Evolutionary conservation across 2,113 vertebrate species (phyloP), one percentile per base, ranked within the genome.

Genomic region (Monarcha castaneiventris): DNA sequence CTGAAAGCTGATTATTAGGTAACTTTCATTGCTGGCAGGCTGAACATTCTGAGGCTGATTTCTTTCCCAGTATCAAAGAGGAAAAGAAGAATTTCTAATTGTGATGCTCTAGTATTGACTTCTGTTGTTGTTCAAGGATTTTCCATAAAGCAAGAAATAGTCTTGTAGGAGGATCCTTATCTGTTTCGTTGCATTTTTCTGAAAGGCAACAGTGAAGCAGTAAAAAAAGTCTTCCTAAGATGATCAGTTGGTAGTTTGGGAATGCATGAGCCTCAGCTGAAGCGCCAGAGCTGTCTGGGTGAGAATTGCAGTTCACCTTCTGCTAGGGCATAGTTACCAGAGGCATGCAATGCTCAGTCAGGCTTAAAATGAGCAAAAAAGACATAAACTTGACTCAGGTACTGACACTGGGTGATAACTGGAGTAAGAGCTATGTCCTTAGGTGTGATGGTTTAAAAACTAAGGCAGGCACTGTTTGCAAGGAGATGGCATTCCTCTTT

Each of bases 221-320:
- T 64, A 48, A 33, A 78, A 84, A 44, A 39, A 55, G 16, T 62
- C n/a, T 62, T 74, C 51, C 32, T 49, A 30, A 75, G 4, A 41
- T 49, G 5, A 39, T 9, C 16, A 3, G 9, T n/a, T 77, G n/a
- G 16, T 52, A 55, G 69, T 67, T 13, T 68, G 33, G 54, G 54
- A 86, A 69, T 6, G 17, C 7, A 8, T 6, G 25, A 83, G 27
- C 8, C 19, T 51, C 0, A 0, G 25, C 33, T 32, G 56, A 63
- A 84, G 26, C 26, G 67, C 11, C 21, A n/a, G 72, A 69, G 75
- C 29, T 69, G 32, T 51, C 43, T 55, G 73, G 27, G 5, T 51
- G n/a, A 29, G 30, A 67, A 84, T 0, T 29, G 51, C 51, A 62
- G 55, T 37, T 89, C 22, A 29, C 51, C 2, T 1, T 56, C 73